phyloP scores from a whole-genome alignment of 2,797 vertebrate species.

The Rhabdomys pumilio region DNA sequence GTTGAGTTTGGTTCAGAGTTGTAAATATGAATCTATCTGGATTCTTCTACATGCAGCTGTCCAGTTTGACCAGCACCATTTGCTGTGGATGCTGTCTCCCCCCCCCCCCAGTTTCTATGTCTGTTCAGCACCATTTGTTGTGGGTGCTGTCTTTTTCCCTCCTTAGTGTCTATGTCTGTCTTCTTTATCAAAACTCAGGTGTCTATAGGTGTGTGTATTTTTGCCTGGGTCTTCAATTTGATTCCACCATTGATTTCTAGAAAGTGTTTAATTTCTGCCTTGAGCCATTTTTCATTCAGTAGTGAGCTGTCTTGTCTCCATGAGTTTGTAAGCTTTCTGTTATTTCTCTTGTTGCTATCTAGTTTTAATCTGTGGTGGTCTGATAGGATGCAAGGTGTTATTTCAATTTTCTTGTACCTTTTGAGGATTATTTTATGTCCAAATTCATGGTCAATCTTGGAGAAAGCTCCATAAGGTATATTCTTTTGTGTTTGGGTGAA shows the following conservation, averaged over 20 bases:
- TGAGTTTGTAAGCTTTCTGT: neutral
- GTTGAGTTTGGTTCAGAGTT: neutral
- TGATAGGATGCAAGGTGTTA: neutral
- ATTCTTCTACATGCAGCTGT: neutral
- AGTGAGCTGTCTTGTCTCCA: neutral
- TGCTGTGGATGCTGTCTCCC: neutral
- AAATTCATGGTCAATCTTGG: neutral
- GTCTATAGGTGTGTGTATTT: neutral
- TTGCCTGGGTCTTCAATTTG: neutral
- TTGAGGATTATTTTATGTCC: neutral
- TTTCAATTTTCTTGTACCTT: neutral
- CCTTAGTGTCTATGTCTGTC: neutral
- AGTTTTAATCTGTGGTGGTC: neutral
- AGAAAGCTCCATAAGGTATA: neutral
- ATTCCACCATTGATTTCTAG: neutral
- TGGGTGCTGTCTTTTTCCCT: neutral
- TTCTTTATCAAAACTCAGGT: neutral
- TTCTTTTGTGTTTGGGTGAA: conserved; percentile 2
- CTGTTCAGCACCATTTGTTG: neutral
- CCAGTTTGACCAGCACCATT: neutral
- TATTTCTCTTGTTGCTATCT: neutral
- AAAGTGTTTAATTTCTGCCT: neutral
- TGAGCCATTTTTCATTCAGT: neutral
- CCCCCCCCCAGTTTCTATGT: neutral
- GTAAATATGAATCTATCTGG: neutral